Evolutionary conservation across 2,113 vertebrate genomes (phyloP).

Genomic region (Apteryx mantelli): DNA sequence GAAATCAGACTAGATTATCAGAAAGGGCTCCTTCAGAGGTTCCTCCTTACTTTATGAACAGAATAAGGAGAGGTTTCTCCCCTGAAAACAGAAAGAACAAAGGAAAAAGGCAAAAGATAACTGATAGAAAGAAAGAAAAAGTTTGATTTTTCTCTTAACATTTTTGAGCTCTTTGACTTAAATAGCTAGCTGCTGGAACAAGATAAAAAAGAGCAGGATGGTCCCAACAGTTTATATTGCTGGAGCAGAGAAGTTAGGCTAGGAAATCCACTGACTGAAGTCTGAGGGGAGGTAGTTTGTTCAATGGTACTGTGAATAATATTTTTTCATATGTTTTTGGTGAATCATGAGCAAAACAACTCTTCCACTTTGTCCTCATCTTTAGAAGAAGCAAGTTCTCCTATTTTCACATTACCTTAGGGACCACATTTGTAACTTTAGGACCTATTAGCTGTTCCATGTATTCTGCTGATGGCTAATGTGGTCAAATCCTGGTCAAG

Average conservation of each 20-base stretch:
- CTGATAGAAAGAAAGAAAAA: neutral
- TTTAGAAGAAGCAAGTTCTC: neutral
- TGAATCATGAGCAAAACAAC: neutral
- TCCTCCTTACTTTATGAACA: neutral
- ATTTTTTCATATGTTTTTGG: neutral
- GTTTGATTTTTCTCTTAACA: neutral
- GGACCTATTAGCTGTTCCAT: neutral
- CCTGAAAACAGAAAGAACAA: neutral
- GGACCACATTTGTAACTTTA: neutral
- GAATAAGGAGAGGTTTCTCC: neutral
- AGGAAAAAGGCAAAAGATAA: neutral
- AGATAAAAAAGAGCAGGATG: neutral
- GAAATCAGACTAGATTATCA: neutral
- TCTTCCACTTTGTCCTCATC: neutral
- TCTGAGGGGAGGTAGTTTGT: no score
- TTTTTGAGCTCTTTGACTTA: neutral
- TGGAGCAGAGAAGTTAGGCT: neutral
- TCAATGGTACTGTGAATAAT: neutral
- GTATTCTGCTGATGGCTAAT: neutral
- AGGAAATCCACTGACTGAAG: neutral
- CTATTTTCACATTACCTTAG: neutral
- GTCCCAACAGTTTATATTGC: neutral
- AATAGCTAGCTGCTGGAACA: neutral
- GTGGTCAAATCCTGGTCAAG: neutral
- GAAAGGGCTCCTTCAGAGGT: neutral